Conservation (phyloP, 2,797 vertebrate species). For the Takifugu ocellatus region DNA sequence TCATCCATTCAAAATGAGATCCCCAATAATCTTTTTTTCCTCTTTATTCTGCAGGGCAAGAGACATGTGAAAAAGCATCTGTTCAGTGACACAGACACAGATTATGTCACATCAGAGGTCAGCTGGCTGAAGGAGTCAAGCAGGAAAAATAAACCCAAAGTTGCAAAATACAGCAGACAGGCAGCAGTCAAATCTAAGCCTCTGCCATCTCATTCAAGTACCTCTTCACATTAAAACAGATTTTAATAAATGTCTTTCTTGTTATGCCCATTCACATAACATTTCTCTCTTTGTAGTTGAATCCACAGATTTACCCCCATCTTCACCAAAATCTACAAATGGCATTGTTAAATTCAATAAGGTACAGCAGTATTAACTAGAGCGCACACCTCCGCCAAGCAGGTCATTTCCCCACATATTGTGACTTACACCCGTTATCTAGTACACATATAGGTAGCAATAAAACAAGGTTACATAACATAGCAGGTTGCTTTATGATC, state of each 20-base stretch:
- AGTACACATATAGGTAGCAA: no score
- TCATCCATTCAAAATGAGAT: no score
- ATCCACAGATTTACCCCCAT: conserved; percentile 28
- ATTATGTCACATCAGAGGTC: conserved; percentile 74
- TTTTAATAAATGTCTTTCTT: neutral
- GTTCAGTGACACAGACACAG: conserved; percentile 89
- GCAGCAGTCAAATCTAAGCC: conserved; percentile 40
- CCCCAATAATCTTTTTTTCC: neutral
- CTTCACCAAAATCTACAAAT: conserved; percentile 42
- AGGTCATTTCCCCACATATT: no score
- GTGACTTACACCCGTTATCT: no score
- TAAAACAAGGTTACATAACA: no score
- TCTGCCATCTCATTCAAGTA: conserved; percentile 50
- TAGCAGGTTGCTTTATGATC: no score
- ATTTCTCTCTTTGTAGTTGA: conserved; percentile 47
- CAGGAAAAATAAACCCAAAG: conserved; percentile 78
- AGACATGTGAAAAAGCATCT: conserved; percentile 77
- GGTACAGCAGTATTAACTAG: conserved; percentile 37
- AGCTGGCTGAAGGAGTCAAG: conserved; percentile 84
- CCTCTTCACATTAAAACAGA: conserved; percentile 15
- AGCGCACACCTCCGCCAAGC: no score
- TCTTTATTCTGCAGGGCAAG: conserved; percentile 40
- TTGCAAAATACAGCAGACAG: conserved; percentile 80
- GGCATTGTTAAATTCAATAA: conserved; percentile 42
- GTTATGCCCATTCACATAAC: neutral